phyloP scores from a whole-genome alignment of 35 echinoderm and acorn worm species.

The Amphiura filiformis region DNA sequence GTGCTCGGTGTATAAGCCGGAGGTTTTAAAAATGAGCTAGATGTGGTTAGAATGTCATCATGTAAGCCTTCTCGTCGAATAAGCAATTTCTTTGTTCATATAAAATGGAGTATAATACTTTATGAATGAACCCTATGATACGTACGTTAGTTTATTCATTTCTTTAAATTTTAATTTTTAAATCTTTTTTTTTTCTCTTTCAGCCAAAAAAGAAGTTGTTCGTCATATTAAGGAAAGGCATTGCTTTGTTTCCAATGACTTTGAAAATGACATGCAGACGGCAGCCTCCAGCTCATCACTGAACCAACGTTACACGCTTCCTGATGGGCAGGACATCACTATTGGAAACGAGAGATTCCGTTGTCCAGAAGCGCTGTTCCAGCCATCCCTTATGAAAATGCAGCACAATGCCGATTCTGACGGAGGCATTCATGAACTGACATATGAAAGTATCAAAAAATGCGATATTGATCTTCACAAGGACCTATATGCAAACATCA shows the following conservation, averaged over 20 bases:
- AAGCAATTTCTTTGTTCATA: no score
- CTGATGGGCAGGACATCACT: slow-evolving; percentile 75
- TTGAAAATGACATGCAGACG: slow-evolving; percentile 78
- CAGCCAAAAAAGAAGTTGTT: slow-evolving; percentile 88
- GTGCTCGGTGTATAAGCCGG: no score
- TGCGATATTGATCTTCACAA: slow-evolving; percentile 19
- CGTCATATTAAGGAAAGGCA: slow-evolving; percentile 89
- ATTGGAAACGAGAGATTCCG: slow-evolving; percentile 85
- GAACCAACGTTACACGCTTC: slow-evolving; percentile 87
- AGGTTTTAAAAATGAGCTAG: no score
- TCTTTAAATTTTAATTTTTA: neutral
- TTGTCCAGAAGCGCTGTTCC: slow-evolving; percentile 69
- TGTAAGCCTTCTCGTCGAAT: no score
- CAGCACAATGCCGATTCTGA: slow-evolving; percentile 51
- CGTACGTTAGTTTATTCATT: neutral
- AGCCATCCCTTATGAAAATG: slow-evolving; percentile 70
- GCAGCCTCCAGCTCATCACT: slow-evolving; percentile 74
- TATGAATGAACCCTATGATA: no score
- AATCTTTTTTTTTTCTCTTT: neutral
- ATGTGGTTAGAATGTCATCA: no score
- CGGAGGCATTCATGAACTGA: slow-evolving; percentile 23
- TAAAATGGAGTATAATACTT: no score
- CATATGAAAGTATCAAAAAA: slow-evolving; percentile 37
- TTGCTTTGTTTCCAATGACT: slow-evolving; percentile 80
- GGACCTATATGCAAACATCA: slow-evolving; percentile 28